Evolutionary conservation across 30 jellyfish, hydroid and myxozoan genomes (phyloP).

Genomic region (Chrysaora quinquecirrha): DNA sequence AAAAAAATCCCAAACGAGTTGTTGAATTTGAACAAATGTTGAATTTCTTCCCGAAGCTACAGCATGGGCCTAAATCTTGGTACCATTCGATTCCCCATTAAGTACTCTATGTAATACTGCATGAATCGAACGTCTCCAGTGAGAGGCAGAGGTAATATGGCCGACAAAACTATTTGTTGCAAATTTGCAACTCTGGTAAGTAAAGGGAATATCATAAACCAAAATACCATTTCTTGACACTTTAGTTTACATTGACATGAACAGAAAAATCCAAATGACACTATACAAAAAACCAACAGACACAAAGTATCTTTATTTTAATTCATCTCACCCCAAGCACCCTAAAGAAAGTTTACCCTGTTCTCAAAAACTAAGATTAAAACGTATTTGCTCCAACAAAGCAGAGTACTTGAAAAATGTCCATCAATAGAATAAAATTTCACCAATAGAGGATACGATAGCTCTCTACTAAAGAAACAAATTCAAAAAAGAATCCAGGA

Average conservation of each 20-base stretch:
- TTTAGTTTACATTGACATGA: conserved; percentile 10
- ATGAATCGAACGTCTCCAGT: too few relatives aligned
- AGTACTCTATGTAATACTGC: too few relatives aligned
- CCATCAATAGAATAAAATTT: neutral
- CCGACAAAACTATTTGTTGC: too few relatives aligned
- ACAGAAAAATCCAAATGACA: conserved; percentile 13
- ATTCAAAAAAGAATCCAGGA: neutral
- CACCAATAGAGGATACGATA: neutral
- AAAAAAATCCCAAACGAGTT: too few relatives aligned
- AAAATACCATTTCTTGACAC: conserved; percentile 27
- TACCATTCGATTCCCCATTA: too few relatives aligned
- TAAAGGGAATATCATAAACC: too few relatives aligned
- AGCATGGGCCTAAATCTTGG: too few relatives aligned
- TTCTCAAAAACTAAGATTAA: conserved; percentile 23
- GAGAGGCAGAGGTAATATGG: too few relatives aligned
- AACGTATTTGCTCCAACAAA: conserved; percentile 28
- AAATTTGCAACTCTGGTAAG: too few relatives aligned
- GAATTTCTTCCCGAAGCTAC: too few relatives aligned
- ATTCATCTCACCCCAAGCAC: conserved; percentile 22
- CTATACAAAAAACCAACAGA: conserved; percentile 50
- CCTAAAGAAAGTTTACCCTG: conserved; percentile 26
- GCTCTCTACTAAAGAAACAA: neutral
- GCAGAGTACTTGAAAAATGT: neutral
- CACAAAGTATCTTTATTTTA: conserved; percentile 17
- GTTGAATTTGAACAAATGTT: too few relatives aligned